Base-by-base conservation (phyloP, 1,140 invertebrate genomes). In the Penaeus japonicus region DNA sequence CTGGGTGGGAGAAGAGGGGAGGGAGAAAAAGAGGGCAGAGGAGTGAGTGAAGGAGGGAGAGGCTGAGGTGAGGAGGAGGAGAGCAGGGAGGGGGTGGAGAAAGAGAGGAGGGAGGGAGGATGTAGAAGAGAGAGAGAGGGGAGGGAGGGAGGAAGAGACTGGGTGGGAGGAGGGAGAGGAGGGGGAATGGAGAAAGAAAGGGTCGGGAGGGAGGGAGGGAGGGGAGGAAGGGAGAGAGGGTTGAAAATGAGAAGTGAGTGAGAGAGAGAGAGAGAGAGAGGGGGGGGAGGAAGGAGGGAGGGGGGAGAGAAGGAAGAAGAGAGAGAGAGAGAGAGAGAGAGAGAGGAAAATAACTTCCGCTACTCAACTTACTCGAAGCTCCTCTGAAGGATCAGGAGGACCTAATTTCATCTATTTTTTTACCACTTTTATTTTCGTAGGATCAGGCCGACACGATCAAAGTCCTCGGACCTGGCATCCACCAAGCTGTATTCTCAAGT, bases 321-420 rank as follows among this genome's bases (percentile, higher is more conserved):
- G 80, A 82, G 80, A 54, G 80, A 82, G 80, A 82, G 80, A 82
- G 80, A 82, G 80, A 82, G 80, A 82, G 80, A 82, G 80, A 82
- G 80, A 79, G 77, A 79, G 77, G 47, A 35, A 32, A 35, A 15
- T 35, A 10, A 12, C 47, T 35, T 22, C 10, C 5, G 22, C 35
- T 10, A 10, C 5, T 39, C 22, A 30, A 79, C 47, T 39, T 80
- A 75, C n/a, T n/a, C n/a, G n/a, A n/a, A n/a, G n/a, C n/a, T n/a
- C n/a, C n/a, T n/a, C n/a, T n/a, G n/a, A n/a, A n/a, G n/a, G n/a
- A n/a, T n/a, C n/a, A n/a, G n/a, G n/a, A n/a, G n/a, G n/a, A n/a
- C n/a, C n/a, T n/a, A n/a, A n/a, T n/a, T n/a, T n/a, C n/a, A n/a
- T n/a, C n/a, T n/a, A n/a, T n/a, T n/a, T n/a, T n/a, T n/a, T n/a